These are phyloP conservation scores for Phortica magna DNA, from an alignment of 2,888 invertebrate species.

Conservation along the genomic window DNA sequence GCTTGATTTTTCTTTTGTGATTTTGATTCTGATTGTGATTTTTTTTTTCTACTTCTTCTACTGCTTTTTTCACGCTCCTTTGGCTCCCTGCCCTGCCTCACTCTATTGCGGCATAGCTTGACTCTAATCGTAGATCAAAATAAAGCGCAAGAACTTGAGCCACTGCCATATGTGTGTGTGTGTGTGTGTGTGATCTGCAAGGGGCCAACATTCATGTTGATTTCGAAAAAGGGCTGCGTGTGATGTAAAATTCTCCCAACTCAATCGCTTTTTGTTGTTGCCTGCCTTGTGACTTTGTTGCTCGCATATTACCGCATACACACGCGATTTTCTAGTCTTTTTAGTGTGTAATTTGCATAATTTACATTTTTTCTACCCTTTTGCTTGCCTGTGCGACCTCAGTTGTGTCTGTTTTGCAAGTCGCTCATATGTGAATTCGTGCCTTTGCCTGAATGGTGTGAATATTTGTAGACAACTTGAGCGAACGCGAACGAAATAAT, in stretches of 20 bases:
- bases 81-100: neutral
- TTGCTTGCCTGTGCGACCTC: neutral
- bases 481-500: neutral
- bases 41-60: conserved; percentile 56
- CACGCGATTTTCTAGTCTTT: conserved; percentile 24
- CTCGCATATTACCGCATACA: conserved; percentile 18
- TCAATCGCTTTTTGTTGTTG: neutral
- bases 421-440: no score
- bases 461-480: neutral
- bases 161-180: neutral
- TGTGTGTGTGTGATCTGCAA: neutral
- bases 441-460: neutral
- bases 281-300: neutral
- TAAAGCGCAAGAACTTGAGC: conserved; percentile 33
- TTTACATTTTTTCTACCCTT: conserved; percentile 45
- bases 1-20: conserved; percentile 51
- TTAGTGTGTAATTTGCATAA: conserved; percentile 56
- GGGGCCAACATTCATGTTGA: neutral
- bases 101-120: conserved; percentile 13
- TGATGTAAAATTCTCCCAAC: neutral
- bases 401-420: no score
- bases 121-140: conserved; percentile 33
- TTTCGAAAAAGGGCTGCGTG: conserved; percentile 12
- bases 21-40: conserved; percentile 44
- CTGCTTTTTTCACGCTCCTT: conserved; percentile 24